These are phyloP conservation scores for Selenia dentaria DNA, from an alignment of 2,888 invertebrate species.

Conservation along the genomic window DNA sequence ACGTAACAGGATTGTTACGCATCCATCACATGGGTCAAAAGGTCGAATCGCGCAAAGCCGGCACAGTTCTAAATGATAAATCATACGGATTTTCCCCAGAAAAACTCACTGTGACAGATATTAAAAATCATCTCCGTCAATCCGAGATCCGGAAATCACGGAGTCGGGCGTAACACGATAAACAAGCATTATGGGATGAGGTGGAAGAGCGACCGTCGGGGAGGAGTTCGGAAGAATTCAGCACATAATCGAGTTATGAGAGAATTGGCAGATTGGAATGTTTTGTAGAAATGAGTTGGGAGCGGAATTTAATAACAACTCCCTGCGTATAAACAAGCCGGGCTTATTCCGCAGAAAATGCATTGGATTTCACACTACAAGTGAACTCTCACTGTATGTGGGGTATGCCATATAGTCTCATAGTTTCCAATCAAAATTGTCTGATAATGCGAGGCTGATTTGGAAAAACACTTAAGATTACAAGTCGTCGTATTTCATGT, in stretches of 20 bases:
- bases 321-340: background rate
- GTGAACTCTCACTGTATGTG: too few relatives aligned
- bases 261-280: constrained; percentile 27
- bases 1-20: constrained; percentile 17
- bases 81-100: constrained; percentile 26
- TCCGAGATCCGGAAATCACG: constrained; percentile 30
- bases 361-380: too few relatives aligned
- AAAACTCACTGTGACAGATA: constrained; percentile 33
- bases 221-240: constrained; percentile 14
- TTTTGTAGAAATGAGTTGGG: constrained; percentile 21
- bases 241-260: constrained; percentile 26
- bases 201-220: background rate
- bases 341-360: too few relatives aligned
- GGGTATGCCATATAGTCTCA: too few relatives aligned
- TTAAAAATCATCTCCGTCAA: constrained; percentile 38
- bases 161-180: constrained; percentile 26
- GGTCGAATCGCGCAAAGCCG: constrained; percentile 18
- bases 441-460: too few relatives aligned
- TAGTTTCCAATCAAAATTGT: too few relatives aligned
- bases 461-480: too few relatives aligned
- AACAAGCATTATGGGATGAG: constrained; percentile 23
- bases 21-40: constrained; percentile 17
- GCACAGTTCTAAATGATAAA: constrained; percentile 29
- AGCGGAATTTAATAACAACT: constrained; percentile 1
- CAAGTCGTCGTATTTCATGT: too few relatives aligned